Base-by-base conservation (phyloP, 2,888 invertebrate species). In the Drosophila falleni region DNA sequence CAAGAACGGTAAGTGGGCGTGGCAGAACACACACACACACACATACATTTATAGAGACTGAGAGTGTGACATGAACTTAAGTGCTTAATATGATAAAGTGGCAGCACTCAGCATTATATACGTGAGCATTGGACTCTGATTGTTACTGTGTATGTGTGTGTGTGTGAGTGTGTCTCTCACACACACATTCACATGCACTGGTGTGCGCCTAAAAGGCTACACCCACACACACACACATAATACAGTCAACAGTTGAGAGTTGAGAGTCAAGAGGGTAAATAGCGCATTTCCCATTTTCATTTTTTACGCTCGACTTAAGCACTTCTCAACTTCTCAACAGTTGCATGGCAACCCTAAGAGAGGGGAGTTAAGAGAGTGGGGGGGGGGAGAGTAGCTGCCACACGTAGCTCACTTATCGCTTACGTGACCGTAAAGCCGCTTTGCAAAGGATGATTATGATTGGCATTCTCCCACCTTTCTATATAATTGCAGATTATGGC, bases 401-500 rank as follows among this genome's bases (percentile, higher is more conserved):
- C 80, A 81, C 83, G 80, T 87, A 73, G 66, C 71, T 44, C 66
- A 69, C 71, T 85, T 87, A 85, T 87, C 62, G 88, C 41, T 81
- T 87, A 83, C 87, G 83, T 87, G 85, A 85, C 85, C 63, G 47
- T 68, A 74, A 82, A 83, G 58, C 74, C 44, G 78, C 62, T 77
- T 77, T 81, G 67, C 56, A 50, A 50, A 49, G 60, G 56, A 60
- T 62, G 69, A 82, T 75, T 69, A 54, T 84, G 85, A 81, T 81
- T 81, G 85, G 80, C 74, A 65, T 71, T 56, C 19, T 59, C 44
- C 54, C 46, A 59, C 62, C 53, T 71, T 3, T n/a, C n/a, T 63
- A 31, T 58, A 3, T 67, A 50, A 71, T 83, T 89, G 11, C 70
- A 97, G 97, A 97, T 94, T 95, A 95, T 80, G 97, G 97, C 79